A percentile compares a stretch with the other conserved stretches of the same genome.
These are phyloP conservation scores for Cephus pygmeus DNA, from an alignment of 2,888 invertebrate genomes.

Conservation along the genomic window DNA sequence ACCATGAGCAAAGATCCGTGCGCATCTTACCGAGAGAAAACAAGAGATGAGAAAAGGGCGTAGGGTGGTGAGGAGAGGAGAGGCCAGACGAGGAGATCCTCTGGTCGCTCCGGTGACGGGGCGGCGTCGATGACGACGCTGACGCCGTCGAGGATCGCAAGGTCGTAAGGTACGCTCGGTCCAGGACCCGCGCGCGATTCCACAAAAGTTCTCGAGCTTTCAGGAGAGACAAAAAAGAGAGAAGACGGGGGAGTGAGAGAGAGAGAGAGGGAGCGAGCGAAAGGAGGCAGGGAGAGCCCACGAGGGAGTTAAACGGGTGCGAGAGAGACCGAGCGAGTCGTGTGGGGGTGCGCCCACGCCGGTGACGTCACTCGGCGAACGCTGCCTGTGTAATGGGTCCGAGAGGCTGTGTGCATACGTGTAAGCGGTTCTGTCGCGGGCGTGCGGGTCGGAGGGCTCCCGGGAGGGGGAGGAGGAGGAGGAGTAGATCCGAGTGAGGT, in stretches of 20 bases:
- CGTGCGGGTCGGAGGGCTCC: slow-evolving; percentile 14
- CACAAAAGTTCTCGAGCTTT: not conserved
- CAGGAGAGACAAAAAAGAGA: slow-evolving; percentile 9
- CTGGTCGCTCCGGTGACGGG: slow-evolving; percentile 8
- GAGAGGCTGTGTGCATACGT: slow-evolving; percentile 30
- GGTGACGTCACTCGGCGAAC: slow-evolving; percentile 62
- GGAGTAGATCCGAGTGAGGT: slow-evolving; percentile 23
- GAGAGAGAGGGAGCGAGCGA: not conserved
- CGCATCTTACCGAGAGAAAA: slow-evolving; percentile 1
- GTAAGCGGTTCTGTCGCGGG: slow-evolving; percentile 20
- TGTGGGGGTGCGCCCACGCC: slow-evolving; percentile 64
- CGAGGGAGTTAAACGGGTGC: not conserved
- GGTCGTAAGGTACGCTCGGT: not conserved
- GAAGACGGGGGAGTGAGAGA: slow-evolving; percentile 11
- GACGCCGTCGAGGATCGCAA: slow-evolving; percentile 9
- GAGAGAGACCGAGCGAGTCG: slow-evolving; percentile 27
- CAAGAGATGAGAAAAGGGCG: slow-evolving; percentile 23
- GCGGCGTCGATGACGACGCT: slow-evolving; percentile 25
- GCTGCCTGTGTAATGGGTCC: slow-evolving; percentile 50
- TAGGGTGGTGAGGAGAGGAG: not conserved
- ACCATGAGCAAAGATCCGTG: not conserved
- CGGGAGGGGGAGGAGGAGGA: slow-evolving; percentile 13
- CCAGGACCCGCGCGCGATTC: not conserved
- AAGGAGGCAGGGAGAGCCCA: slow-evolving; percentile 9
- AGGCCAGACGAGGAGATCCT: not conserved